These are phyloP conservation scores for Plagiodera versicolora DNA, from an alignment of 2,888 invertebrate genomes.

Conservation along the genomic window DNA sequence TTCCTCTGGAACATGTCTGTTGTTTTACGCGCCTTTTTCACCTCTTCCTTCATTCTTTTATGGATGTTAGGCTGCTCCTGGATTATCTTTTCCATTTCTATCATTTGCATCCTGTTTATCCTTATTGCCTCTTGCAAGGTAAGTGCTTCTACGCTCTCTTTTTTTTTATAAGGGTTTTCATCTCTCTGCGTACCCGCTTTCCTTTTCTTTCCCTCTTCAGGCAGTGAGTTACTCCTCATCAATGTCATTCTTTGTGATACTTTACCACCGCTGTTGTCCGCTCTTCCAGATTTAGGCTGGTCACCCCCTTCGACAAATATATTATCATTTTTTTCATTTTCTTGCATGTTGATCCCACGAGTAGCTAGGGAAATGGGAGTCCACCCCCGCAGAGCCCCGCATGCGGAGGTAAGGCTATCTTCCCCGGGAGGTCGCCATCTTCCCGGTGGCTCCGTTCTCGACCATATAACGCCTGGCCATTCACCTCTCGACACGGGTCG, in stretches of 20 bases:
- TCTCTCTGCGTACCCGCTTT: background rate
- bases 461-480: background rate
- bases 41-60: background rate
- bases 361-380: slow-evolving; percentile 3
- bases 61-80: background rate
- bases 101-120: background rate
- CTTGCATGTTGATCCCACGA: too few species aligned
- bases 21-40: background rate
- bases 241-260: background rate
- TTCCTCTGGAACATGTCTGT: slow-evolving; percentile 4
- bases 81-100: background rate
- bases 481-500: background rate
- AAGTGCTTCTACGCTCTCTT: background rate
- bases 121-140: slow-evolving; percentile 1
- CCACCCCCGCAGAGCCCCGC: too few species aligned
- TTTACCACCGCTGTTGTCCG: background rate
- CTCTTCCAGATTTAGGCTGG: background rate
- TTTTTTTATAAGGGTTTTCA: slow-evolving; percentile 3
- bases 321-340: background rate
- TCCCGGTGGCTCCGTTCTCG: background rate
- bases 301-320: background rate
- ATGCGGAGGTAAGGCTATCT: too few species aligned
- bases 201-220: background rate
- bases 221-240: background rate
- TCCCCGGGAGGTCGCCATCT: background rate